phyloP scores from a whole-genome alignment of 2,888 invertebrate genomes.

The Platycheirus albimanus region DNA sequence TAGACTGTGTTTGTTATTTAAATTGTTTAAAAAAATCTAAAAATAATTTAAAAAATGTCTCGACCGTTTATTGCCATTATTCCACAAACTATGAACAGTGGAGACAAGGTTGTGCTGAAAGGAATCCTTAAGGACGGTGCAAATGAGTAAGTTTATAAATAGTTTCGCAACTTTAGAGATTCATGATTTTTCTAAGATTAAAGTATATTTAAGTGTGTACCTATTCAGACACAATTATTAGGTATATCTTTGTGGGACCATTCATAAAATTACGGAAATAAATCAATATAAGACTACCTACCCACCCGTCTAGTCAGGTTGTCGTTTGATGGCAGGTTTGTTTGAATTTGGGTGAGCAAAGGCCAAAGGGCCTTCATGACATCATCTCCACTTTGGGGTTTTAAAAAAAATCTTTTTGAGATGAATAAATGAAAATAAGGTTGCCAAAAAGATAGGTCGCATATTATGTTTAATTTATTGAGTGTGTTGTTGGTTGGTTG shows the following conservation, averaged over 20 bases:
- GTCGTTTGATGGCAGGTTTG: not conserved
- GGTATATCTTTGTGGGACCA: slow-evolving; percentile 3
- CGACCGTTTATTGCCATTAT: slow-evolving; percentile 77
- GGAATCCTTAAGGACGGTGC: slow-evolving; percentile 78
- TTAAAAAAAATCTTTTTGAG: slow-evolving; percentile 7
- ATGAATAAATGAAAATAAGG: not conserved
- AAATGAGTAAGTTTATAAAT: slow-evolving; percentile 78
- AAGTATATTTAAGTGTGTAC: too few species aligned
- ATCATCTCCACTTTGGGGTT: slow-evolving; percentile 63
- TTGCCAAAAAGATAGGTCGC: slow-evolving; percentile 25
- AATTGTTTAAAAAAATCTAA: slow-evolving; percentile 17
- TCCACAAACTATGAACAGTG: slow-evolving; percentile 76
- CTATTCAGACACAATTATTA: too few species aligned
- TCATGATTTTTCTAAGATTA: slow-evolving; percentile 50
- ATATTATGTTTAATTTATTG: too few species aligned
- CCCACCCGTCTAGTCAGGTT: not conserved
- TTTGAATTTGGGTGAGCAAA: slow-evolving; percentile 11
- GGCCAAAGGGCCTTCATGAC: slow-evolving; percentile 62
- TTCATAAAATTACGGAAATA: slow-evolving; percentile 16
- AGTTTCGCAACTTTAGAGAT: slow-evolving; percentile 2
- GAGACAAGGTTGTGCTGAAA: slow-evolving; percentile 78
- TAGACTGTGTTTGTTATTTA: too few species aligned
- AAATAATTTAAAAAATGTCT: slow-evolving; percentile 75
- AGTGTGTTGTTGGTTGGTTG: too few species aligned
- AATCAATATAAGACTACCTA: slow-evolving; percentile 41